Percentiles rank a stretch among this genome's conserved stretches.
Evolutionary conservation across 2,113 vertebrate genomes (phyloP).

Genomic region (Rhagologus leucostigma): DNA sequence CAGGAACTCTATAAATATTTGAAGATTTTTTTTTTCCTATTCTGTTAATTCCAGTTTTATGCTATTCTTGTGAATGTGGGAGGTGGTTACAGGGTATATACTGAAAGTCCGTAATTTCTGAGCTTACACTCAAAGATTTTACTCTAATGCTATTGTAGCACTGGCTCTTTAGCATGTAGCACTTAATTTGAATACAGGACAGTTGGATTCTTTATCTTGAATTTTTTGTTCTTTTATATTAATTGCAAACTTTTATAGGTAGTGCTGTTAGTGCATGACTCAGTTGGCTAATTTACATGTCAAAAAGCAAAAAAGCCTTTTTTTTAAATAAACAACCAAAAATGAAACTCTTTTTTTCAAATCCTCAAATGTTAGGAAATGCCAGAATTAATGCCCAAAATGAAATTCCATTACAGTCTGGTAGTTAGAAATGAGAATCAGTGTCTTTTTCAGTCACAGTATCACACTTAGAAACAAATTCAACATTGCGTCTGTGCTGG

Average conservation of each 20-base stretch:
- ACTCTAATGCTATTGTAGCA: background rate
- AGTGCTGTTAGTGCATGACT: background rate
- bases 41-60: background rate
- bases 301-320: accelerated
- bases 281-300: background rate
- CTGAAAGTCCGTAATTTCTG: background rate
- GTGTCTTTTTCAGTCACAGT: background rate
- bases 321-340: background rate
- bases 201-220: background rate
- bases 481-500: too few species aligned
- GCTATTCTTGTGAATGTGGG: background rate
- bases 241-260: background rate
- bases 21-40: background rate
- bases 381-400: background rate
- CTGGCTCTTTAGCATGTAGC: background rate
- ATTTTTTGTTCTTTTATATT: background rate
- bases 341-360: background rate
- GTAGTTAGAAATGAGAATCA: background rate
- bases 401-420: background rate
- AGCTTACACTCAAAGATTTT: background rate
- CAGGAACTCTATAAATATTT: background rate
- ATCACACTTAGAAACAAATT: background rate
- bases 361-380: background rate
- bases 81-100: background rate
- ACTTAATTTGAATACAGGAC: background rate